Evolutionary conservation across 2,797 vertebrate species (phyloP).

Genomic region (Rhynchonycteris naso): DNA sequence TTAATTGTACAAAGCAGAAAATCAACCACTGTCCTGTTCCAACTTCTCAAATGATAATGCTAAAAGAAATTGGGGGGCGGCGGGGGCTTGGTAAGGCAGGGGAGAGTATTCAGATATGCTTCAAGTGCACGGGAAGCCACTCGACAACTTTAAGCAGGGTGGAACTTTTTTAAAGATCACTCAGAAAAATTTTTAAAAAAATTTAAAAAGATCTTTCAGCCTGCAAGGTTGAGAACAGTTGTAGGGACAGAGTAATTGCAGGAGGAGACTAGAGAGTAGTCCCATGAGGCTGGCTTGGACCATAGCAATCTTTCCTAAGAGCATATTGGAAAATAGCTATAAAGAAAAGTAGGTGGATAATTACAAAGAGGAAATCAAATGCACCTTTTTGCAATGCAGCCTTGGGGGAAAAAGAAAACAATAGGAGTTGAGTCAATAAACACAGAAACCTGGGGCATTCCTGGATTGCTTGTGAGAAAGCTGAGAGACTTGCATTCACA

Average conservation of each 20-base stretch:
- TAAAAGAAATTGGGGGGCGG: neutral
- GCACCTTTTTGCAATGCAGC: neutral
- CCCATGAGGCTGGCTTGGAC: neutral
- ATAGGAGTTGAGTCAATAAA: neutral
- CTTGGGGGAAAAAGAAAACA: neutral
- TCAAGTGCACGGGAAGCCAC: neutral
- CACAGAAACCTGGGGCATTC: neutral
- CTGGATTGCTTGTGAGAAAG: neutral
- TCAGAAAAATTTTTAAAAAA: neutral
- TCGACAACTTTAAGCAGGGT: neutral
- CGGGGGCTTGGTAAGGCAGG: neutral
- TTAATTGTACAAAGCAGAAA: neutral
- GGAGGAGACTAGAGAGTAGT: neutral
- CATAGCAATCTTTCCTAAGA: neutral
- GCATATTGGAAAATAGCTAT: neutral
- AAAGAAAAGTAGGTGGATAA: neutral
- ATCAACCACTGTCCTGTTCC: neutral
- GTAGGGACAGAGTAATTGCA: fast-evolving
- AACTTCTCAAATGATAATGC: neutral
- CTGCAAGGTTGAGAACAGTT: neutral
- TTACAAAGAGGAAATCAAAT: constrained; percentile 1
- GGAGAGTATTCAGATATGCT: neutral
- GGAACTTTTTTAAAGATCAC: neutral
- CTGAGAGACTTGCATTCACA: fast-evolving
- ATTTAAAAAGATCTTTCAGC: neutral